Conservation (phyloP, 1,140 invertebrate species). For the Tigriopus japonicus region DNA sequence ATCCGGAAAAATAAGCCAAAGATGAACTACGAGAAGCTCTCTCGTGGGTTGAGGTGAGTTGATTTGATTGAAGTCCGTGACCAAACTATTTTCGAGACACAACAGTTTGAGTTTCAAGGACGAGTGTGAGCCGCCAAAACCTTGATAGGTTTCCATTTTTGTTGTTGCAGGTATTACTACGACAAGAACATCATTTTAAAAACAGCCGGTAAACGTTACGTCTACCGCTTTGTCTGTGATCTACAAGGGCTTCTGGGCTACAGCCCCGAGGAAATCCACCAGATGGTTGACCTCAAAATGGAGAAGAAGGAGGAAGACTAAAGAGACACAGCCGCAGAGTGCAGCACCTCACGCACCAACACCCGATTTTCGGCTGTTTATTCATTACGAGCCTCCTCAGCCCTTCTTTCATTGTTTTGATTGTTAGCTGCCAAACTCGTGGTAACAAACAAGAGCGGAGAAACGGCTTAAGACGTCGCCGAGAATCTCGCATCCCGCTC, state of each 20-base stretch:
- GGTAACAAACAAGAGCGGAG: too few relatives aligned
- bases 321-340: not conserved
- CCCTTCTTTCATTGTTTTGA: too few relatives aligned
- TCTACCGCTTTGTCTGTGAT: constrained; percentile 95
- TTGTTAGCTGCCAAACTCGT: too few relatives aligned
- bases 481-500: too few relatives aligned
- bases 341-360: too few relatives aligned
- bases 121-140: too few relatives aligned
- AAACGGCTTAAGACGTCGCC: too few relatives aligned
- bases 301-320: constrained; percentile 3
- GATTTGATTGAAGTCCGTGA: too few relatives aligned
- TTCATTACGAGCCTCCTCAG: too few relatives aligned
- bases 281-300: constrained; percentile 71
- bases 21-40: constrained; percentile 97
- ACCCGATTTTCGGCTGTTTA: too few relatives aligned
- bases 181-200: constrained; percentile 99
- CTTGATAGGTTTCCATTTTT: not conserved
- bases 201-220: constrained; percentile 89
- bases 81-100: not conserved
- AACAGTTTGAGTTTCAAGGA: not conserved
- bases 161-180: constrained; percentile 62
- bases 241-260: constrained; percentile 74
- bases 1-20: constrained; percentile 96
- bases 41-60: constrained; percentile 54
- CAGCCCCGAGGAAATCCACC: constrained; percentile 71